Evolutionary conservation across 2,113 vertebrate species (phyloP), one percentile per base, ranked within the genome.

Genomic region (Tenrec ecaudatus): DNA sequence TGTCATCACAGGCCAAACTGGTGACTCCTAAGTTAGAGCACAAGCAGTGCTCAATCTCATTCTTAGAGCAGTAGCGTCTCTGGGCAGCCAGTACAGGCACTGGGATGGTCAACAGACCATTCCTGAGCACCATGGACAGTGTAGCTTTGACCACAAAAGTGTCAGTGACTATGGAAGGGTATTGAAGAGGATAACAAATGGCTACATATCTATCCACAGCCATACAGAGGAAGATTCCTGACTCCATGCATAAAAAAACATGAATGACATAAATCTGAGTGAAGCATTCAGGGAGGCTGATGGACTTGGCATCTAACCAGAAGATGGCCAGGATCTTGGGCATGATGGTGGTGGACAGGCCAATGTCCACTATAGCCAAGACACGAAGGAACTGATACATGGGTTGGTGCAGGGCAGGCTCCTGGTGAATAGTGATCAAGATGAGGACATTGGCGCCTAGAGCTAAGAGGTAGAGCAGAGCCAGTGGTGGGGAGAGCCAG

Each of bases 241-340:
- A 97, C 81, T 97, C 97, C 92, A 58, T 89, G 0, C 84, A 0
- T 0, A 96, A 93, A 0, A 91, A 6, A 77, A 57, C 33, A 68
- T 96, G 97, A 0, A 97, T 90, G 0, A 97, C 88, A 85, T 97
- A 97, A 89, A 97, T 96, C 92, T 98, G 98, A 60, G 93, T 20
- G 1, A 98, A 96, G 0, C 98, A 98, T 19, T 94, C 43, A 3
- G 6, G 1, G 20, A 62, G 36, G 6, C 94, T 29, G 0, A 96
- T 96, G 81, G 87, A 66, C 0, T 36, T n/a, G 3, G 84, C 86
- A n/a, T 19, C 53, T 76, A 96, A 81, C 96, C 97, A 98, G 20
- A 97, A 27, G 7, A 97, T 66, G 0, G 95, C 38, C 68, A 98
- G 89, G 81, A 97, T 89, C 90, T 69, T 95, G 83, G 97, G 97